Base-by-base conservation (phyloP, 2,888 invertebrate species). In the Zhengitettix transpicula region DNA sequence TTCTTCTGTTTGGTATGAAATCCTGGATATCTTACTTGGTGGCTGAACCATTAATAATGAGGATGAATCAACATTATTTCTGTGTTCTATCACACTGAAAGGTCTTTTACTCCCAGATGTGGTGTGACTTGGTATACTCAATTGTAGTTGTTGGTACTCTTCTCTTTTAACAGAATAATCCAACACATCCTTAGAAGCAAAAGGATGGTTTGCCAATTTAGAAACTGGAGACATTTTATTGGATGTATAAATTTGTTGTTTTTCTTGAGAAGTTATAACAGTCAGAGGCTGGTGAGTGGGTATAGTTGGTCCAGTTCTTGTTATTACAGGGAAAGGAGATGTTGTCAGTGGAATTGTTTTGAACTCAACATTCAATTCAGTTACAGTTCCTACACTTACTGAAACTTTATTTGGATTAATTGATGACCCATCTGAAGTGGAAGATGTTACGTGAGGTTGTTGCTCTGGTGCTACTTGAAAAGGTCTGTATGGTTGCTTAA, bases 111-210 rank as follows among this genome's bases (percentile, higher is more conserved):
- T 56, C 52, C 40, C 14, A 15, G 28, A 15, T 52, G 42, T 14
- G 14, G 7, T 40, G 17, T 44, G 54, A 11, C 15, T 15, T 40
- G 47, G 53, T 15, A 56, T 40, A 15, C 11, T 40, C 15, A 41
- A 47, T 1, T 54, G n/a, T 1, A 42, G 54, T n/a, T 54, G 53
- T n/a, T 1, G 15, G 9, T 40, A 52, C n/a, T 54, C 52, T 9
- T 60, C 59, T 42, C 62, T 65, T 55, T 66, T 67, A 16, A 66
- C 56, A 17, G 67, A 67, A 44, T 65, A 67, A 58, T 67, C 67
- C 1, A 67, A 57, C 17, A 66, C 65, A 47, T 63, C 58, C 55
- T 65, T 66, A 12, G 40, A 42, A n/a, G 15, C 52, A n/a, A 28
- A 40, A 1, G 17, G 53, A 42, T 58, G 54, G 9, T 11, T 15